Evolutionary conservation across 1,140 invertebrate genomes (phyloP).

Genomic region (Apis laboriosa): DNA sequence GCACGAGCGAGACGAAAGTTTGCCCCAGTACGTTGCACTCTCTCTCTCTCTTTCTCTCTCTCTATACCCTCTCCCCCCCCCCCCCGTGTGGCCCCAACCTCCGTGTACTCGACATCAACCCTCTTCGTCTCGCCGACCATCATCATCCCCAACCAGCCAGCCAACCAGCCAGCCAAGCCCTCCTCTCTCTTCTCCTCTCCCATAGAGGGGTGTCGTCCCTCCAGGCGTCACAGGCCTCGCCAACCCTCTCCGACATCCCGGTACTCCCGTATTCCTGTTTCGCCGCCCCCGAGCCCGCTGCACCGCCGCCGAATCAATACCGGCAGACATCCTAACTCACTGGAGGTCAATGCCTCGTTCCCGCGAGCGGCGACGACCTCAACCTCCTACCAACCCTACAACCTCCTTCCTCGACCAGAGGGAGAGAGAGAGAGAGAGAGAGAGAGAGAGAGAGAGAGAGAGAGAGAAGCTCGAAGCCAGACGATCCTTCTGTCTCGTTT

Average conservation of each 20-base stretch:
- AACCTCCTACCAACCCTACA: slow-evolving; percentile 73
- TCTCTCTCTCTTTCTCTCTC: slow-evolving; percentile 54
- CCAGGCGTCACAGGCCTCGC: slow-evolving; percentile 52
- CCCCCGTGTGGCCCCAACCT: not conserved
- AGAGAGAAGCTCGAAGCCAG: slow-evolving; percentile 62
- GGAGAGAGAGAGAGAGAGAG: too few relatives aligned
- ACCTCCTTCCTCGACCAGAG: slow-evolving; percentile 60
- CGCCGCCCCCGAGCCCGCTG: slow-evolving; percentile 62
- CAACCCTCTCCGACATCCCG: slow-evolving; percentile 63
- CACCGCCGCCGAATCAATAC: slow-evolving; percentile 77
- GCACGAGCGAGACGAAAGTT: slow-evolving; percentile 59
- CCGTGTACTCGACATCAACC: not conserved
- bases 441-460: too few relatives aligned
- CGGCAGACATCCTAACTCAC: slow-evolving; percentile 77
- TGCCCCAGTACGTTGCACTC: slow-evolving; percentile 77
- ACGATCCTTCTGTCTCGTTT: slow-evolving; percentile 45
- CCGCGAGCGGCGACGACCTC: slow-evolving; percentile 74
- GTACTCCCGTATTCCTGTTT: slow-evolving; percentile 68
- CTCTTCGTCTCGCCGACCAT: slow-evolving; percentile 16
- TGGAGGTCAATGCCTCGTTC: slow-evolving; percentile 77
- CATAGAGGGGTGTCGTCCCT: slow-evolving; percentile 55
- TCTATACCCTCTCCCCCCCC: too few relatives aligned
- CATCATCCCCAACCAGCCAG: not conserved
- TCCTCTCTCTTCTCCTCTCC: slow-evolving; percentile 10
- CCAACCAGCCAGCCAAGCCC: not conserved